Percentiles rank a stretch among this genome's conserved stretches.
Conservation (phyloP, 2,113 vertebrate species). For the Psittacula cyanocephala region DNA sequence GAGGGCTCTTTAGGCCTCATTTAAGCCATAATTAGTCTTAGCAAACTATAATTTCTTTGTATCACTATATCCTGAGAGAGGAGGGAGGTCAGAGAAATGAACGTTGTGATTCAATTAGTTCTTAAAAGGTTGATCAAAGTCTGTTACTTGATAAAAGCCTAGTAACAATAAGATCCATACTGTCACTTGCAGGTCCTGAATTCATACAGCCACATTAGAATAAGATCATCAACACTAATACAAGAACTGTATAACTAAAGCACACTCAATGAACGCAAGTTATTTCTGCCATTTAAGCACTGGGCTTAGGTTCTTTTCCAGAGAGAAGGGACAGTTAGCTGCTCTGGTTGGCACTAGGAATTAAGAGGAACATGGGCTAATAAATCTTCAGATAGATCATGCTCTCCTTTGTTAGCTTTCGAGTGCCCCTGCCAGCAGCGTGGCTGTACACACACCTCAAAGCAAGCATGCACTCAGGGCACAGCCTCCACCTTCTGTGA, state of each 20-base stretch:
- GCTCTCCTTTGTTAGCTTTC: background rate
- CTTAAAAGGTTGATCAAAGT: background rate
- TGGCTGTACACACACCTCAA: background rate
- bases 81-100: background rate
- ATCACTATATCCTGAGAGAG: background rate
- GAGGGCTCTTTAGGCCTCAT: background rate
- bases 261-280: background rate
- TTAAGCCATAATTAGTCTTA: constrained; percentile 33
- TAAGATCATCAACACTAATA: background rate
- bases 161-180: background rate
- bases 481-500: background rate
- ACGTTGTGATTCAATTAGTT: background rate
- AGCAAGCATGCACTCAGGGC: background rate
- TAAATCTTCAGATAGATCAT: background rate
- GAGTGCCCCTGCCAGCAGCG: background rate
- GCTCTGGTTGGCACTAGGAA: background rate
- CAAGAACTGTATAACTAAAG: background rate
- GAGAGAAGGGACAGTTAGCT: background rate
- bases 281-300: background rate
- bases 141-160: background rate
- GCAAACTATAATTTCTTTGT: constrained; percentile 8
- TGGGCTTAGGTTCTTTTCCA: background rate
- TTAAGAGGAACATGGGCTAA: background rate
- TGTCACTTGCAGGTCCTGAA: background rate
- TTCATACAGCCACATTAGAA: background rate